These are phyloP conservation scores for Myrmophylax atrothorax DNA, from an alignment of 2,113 vertebrate genomes.

Conservation along the genomic window DNA sequence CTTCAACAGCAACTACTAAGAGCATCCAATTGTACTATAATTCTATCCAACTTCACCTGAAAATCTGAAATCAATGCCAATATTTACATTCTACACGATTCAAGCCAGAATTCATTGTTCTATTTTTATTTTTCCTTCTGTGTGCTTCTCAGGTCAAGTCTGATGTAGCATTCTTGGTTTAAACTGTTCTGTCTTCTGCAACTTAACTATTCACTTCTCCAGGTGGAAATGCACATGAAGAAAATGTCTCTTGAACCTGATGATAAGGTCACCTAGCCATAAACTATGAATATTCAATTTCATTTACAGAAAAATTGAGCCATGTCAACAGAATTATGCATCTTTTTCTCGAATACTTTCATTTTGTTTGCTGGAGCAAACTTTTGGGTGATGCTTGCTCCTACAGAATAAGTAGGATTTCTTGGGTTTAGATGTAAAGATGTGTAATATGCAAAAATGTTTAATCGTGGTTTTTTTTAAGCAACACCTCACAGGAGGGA, in stretches of 20 bases:
- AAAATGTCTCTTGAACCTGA: background rate
- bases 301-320: background rate
- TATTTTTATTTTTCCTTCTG: background rate
- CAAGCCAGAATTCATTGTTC: background rate
- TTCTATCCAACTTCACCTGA: background rate
- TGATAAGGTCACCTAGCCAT: background rate
- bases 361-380: background rate
- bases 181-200: background rate
- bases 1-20: background rate
- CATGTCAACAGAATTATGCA: background rate
- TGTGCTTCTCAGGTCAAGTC: background rate
- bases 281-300: background rate
- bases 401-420: background rate
- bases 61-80: background rate
- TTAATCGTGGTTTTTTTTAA: background rate
- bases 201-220: background rate
- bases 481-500: background rate
- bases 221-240: background rate
- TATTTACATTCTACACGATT: background rate
- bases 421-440: background rate
- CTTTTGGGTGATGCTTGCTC: background rate
- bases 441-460: background rate
- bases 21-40: background rate
- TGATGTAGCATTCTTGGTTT: background rate
- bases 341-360: background rate